phyloP scores from a whole-genome alignment of 2,113 vertebrate genomes.

The Balaeniceps rex region DNA sequence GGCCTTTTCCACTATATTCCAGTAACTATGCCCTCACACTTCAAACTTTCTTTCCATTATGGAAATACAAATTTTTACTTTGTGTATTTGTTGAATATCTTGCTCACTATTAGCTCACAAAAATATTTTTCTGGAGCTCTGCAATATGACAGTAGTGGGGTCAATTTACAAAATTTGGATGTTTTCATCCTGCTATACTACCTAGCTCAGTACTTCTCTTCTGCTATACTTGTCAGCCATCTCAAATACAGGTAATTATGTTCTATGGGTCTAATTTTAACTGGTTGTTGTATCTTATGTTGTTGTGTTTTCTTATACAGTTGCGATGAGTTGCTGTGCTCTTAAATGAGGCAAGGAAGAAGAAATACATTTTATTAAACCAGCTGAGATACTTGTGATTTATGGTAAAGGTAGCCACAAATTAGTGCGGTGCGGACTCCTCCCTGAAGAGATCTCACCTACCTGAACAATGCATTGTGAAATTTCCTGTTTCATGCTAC shows the following conservation, averaged over 20 bases:
- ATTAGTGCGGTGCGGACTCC: neutral
- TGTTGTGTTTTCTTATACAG: neutral
- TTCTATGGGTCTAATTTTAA: neutral
- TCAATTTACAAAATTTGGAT: neutral
- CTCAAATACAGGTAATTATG: neutral
- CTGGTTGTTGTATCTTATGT: neutral
- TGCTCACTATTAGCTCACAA: neutral
- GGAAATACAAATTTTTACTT: neutral
- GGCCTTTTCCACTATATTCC: neutral
- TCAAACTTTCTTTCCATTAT: neutral
- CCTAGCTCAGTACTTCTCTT: neutral
- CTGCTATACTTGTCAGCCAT: neutral
- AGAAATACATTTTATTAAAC: neutral
- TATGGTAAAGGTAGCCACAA: neutral
- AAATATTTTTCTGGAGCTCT: neutral
- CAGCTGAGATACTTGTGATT: neutral
- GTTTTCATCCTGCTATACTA: neutral
- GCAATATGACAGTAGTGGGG: neutral
- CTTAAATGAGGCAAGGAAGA: neutral
- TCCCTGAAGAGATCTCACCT: neutral
- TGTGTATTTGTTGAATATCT: neutral
- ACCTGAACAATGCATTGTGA: neutral
- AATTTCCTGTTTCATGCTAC: neutral
- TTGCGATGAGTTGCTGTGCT: neutral
- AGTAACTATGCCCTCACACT: neutral